Evolutionary conservation across 2,797 vertebrate genomes (phyloP).

Genomic region (Pristis pectinata): DNA sequence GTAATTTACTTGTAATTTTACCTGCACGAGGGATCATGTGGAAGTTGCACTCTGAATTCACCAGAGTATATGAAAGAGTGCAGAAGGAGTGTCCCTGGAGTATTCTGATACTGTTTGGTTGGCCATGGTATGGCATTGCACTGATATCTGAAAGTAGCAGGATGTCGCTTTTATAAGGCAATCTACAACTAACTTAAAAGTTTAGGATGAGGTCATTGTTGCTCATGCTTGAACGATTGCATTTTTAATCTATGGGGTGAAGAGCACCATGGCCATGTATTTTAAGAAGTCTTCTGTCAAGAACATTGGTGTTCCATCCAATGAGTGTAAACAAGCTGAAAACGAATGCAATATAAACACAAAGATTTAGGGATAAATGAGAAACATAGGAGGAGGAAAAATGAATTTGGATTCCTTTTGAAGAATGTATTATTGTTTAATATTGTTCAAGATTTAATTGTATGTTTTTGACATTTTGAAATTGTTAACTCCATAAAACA

Average conservation of each 20-base stretch:
- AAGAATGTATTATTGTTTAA: neutral
- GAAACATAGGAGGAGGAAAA: neutral
- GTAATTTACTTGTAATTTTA: neutral
- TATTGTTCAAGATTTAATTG: neutral
- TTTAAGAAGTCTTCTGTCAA: neutral
- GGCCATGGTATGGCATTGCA: neutral
- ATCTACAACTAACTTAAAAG: neutral
- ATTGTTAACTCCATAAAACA: neutral
- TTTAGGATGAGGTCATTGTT: neutral
- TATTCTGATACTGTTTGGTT: neutral
- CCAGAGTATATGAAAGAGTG: neutral
- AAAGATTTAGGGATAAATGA: neutral
- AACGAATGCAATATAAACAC: neutral
- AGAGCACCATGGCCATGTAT: neutral
- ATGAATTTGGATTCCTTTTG: neutral
- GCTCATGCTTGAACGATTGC: too few species aligned
- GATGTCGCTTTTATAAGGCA: neutral
- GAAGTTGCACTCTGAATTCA: neutral
- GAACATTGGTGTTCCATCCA: neutral
- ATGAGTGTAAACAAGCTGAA: neutral
- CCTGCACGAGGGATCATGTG: neutral
- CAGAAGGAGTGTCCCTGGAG: too few species aligned
- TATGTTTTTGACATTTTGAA: neutral
- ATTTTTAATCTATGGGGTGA: neutral
- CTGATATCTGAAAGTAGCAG: neutral